These are phyloP conservation scores for Lepidocyrtinus sp. DNA, from an alignment of 2,888 invertebrate genomes.

Conservation along the genomic window DNA sequence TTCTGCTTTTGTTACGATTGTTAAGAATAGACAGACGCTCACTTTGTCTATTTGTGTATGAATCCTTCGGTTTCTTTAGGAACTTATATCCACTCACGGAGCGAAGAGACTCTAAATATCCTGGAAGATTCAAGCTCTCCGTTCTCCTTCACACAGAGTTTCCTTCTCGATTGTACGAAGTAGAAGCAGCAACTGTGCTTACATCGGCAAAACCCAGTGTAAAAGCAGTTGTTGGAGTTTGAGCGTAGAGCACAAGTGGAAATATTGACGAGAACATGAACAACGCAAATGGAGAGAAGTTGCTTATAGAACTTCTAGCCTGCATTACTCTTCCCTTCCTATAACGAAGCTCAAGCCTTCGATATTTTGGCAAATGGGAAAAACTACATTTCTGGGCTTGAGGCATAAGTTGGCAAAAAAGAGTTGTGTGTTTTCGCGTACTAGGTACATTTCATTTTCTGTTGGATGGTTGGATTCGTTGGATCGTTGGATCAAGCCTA, in stretches of 20 bases:
- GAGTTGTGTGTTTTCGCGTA: too few species aligned
- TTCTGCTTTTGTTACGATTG: background rate
- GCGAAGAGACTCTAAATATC: background rate
- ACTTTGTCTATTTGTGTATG: background rate
- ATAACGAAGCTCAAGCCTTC: background rate
- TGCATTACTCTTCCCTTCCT: background rate
- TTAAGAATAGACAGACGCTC: background rate
- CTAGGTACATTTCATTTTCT: too few species aligned
- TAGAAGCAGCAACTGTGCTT: slow-evolving; percentile 49
- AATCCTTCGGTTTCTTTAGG: too few species aligned
- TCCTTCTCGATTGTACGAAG: slow-evolving; percentile 46
- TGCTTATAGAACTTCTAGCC: background rate
- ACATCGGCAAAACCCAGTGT: background rate
- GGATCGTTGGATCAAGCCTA: too few species aligned
- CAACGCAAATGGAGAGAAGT: background rate
- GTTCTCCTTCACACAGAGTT: background rate
- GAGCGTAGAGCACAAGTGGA: background rate
- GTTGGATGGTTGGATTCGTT: too few species aligned
- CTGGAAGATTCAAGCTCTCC: background rate
- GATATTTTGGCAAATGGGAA: background rate
- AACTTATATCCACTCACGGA: background rate
- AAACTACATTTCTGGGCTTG: too few species aligned
- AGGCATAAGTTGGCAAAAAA: too few species aligned
- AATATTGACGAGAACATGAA: background rate
- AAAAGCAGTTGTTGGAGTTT: background rate